A percentile compares a stretch with the other conserved stretches of the same genome.
phyloP scores from a whole-genome alignment of 2,888 invertebrate genomes.

The Conus canariensis region DNA sequence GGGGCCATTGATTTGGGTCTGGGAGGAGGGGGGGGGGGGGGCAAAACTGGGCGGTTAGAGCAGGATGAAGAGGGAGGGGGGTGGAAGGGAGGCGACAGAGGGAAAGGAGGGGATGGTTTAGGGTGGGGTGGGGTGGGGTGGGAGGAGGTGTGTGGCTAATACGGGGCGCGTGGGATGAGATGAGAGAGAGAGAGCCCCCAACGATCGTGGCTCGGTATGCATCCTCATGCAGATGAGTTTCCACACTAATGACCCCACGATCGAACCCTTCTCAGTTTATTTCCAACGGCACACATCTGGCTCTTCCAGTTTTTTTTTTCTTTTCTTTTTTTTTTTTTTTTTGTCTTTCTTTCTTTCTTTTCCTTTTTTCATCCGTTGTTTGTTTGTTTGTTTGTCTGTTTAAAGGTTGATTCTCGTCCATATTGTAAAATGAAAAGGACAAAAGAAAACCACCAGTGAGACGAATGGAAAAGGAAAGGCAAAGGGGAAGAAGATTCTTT shows the following conservation, averaged over 20 bases:
- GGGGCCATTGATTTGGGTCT: not conserved
- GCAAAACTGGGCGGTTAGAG: not conserved
- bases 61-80: not conserved
- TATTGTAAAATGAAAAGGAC: too few relatives aligned
- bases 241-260: constrained; percentile 2
- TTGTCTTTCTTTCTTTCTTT: not conserved
- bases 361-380: not conserved
- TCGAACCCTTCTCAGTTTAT: not conserved
- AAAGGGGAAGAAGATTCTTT: too few relatives aligned
- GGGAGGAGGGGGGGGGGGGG: not conserved
- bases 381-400: not conserved
- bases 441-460: too few relatives aligned
- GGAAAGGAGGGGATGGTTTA: too few relatives aligned
- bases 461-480: too few relatives aligned
- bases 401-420: too few relatives aligned
- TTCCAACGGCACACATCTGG: constrained; percentile 13
- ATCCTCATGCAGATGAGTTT: constrained; percentile 16
- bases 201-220: not conserved
- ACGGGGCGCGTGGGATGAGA: not conserved
- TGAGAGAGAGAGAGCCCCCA: not conserved
- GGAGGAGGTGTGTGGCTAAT: not conserved
- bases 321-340: too few relatives aligned
- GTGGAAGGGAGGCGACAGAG: not conserved
- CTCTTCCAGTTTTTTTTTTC: not conserved
- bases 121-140: not conserved